Base-by-base conservation (phyloP, 2,797 vertebrate genomes). In the Helicolenus hilgendorfi region DNA sequence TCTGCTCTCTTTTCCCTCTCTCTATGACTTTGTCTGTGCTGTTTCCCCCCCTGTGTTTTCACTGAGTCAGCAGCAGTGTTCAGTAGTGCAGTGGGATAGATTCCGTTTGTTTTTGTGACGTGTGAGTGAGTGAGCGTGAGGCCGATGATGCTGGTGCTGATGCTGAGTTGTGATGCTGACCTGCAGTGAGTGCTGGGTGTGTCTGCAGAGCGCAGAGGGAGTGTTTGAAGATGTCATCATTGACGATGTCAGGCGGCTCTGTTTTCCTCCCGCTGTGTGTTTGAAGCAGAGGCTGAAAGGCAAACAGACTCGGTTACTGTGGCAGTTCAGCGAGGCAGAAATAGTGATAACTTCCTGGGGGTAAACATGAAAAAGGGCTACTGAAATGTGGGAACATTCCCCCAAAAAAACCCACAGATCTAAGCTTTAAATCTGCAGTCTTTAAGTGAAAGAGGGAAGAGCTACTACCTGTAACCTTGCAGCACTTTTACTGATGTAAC, bases 101-200 rank as follows among this genome's bases (percentile, higher is more conserved):
- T 92, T 95, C 92, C 90, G 95, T 94, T 92, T 91, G 62, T 96
- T 92, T 59, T 22, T 83, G 73, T 55, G 76, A 77, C 15, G 77
- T 56, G 69, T 1, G 73, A 62, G 84, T 9, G 84, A 59, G 71
- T 2, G 85, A 62, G 65, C 18, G 72, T 10, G 3, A 11, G 73
- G 77, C 36, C 14, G 74, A 72, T 71, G 92, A 56, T 85, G 78
- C 92, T 93, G 96, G 64, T 90, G 80, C 94, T 93, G 96, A 94
- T 95, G 96, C 96, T 96, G 96, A 80, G 88, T 72, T 74, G 84
- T 79, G 91, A 11, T 84, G 31, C 87, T 89, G 94, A 94, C 92
- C 92, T 95, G 94, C 95, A 95, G 93, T 92, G 93, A 84, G 84
- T 2, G 79, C 84, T 95, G 96, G 95, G 96, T 97, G 96, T 96